Evolutionary conservation across 2,797 vertebrate genomes (phyloP).

Genomic region (Anas capensis): DNA sequence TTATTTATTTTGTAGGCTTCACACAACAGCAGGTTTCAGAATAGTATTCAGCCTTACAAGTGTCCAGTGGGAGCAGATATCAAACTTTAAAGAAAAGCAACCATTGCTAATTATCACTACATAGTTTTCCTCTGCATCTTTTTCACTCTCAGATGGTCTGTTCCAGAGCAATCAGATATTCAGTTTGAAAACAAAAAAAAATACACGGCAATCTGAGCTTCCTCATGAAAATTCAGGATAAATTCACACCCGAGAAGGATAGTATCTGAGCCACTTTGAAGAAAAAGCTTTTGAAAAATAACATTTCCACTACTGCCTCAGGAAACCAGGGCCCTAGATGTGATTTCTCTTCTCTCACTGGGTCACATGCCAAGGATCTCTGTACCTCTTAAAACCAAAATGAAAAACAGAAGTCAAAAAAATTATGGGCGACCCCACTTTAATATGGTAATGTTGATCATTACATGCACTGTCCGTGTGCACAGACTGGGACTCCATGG

Average conservation of each 20-base stretch:
- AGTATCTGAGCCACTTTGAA: background rate
- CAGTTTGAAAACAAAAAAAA: background rate
- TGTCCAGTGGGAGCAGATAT: background rate
- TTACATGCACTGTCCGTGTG: background rate
- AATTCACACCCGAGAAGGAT: background rate
- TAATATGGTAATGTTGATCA: background rate
- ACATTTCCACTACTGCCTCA: background rate
- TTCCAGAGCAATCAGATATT: background rate
- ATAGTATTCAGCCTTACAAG: background rate
- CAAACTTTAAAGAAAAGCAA: background rate
- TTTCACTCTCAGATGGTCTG: background rate
- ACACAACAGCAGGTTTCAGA: background rate
- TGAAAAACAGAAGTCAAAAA: background rate
- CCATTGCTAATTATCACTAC: background rate
- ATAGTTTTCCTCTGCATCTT: background rate
- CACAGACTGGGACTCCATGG: background rate
- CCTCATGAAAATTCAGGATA: background rate
- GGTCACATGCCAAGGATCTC: background rate
- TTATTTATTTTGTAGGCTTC: background rate
- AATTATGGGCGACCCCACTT: background rate
- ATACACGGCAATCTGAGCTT: background rate
- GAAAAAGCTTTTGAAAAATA: background rate
- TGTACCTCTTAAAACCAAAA: background rate
- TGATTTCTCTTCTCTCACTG: background rate
- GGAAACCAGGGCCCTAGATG: background rate